Evolutionary conservation across 2,888 invertebrate genomes (phyloP), one percentile per base, ranked within the genome.

Genomic region (Osedax frankpressi): DNA sequence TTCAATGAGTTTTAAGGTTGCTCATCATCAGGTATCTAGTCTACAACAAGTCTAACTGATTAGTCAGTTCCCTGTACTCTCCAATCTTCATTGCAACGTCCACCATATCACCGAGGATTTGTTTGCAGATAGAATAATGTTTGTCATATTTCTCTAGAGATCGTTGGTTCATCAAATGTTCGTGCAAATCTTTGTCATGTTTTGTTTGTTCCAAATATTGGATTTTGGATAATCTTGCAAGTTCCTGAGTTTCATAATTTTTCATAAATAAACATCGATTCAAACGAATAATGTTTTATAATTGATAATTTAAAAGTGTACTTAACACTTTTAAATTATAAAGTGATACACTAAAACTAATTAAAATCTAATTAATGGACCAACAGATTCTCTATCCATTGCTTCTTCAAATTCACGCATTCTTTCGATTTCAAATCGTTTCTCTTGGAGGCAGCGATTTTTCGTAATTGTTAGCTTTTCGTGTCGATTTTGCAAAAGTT

Each of bases 401-500:
- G 84, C 84, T 72, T 84, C 82, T 70, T 81, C 80, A 78, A 84
- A 84, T 73, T 84, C 84, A 71, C 78, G 78, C 63, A 80, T 78
- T 74, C 84, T 77, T 59, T 81, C 76, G 60, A 82, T 80, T 75
- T 84, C 81, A 76, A 83, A 82, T 77, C 82, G 81, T 72, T 81
- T 79, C 76, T 84, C 84, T 67, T 82, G 75, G 2, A 79, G 69
- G 30, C 83, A 79, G 59, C 84, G 77, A 76, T 84, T 84, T 71
- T 80, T 78, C 11, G 81, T 76, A 28, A 84, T 81, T 26, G 82
- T 78, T 59, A 84, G 83, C 74, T 84, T 84, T 77, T 84, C 84
- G 73, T 83, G 84, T 24, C 84, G 76, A 1, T 82, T 78, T 77
- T 84, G 84, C 60, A 84, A 78, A 63, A 84, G 78, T 78, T 84